A percentile compares a stretch with the other conserved stretches of the same genome.
Conservation (phyloP, 2,888 invertebrate species). For the Pheosia tremula region DNA sequence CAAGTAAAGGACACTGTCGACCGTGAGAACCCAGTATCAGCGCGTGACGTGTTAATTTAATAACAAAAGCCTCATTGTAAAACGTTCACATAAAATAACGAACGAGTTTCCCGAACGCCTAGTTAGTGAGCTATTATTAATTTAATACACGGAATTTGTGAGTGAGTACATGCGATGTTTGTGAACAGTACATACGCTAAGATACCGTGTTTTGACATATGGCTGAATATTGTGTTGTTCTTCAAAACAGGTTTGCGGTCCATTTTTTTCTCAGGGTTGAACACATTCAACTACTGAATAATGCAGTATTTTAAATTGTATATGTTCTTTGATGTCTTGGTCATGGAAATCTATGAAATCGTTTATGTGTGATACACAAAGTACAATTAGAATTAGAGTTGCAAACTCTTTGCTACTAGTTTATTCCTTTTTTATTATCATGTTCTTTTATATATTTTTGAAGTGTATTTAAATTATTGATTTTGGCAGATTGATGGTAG, state of each 20-base stretch:
- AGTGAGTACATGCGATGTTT: conserved; percentile 19
- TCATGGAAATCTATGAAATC: too few relatives aligned
- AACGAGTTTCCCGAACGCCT: conserved; percentile 64
- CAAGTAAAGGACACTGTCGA: conserved; percentile 19
- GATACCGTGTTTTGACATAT: conserved; percentile 1
- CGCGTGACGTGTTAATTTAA: conserved; percentile 62
- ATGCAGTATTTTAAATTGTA: too few relatives aligned
- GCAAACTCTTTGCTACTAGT: too few relatives aligned
- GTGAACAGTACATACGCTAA: neutral
- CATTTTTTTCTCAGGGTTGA: neutral
- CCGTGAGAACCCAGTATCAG: conserved; percentile 32
- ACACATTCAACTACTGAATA: too few relatives aligned
- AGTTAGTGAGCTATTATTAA: conserved; percentile 66
- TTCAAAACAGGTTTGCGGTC: neutral
- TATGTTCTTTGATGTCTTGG: too few relatives aligned
- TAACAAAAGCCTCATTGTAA: conserved; percentile 63
- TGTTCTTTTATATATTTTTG: too few relatives aligned
- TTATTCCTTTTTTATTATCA: too few relatives aligned
- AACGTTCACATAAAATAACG: conserved; percentile 53
- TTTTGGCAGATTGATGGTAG: too few relatives aligned
- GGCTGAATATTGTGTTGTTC: neutral
- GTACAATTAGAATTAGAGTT: too few relatives aligned
- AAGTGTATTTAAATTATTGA: too few relatives aligned
- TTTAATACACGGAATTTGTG: conserved; percentile 55
- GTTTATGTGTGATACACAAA: too few relatives aligned